phyloP scores from a whole-genome alignment of 2,113 vertebrate species.

The Cathartes aura region DNA sequence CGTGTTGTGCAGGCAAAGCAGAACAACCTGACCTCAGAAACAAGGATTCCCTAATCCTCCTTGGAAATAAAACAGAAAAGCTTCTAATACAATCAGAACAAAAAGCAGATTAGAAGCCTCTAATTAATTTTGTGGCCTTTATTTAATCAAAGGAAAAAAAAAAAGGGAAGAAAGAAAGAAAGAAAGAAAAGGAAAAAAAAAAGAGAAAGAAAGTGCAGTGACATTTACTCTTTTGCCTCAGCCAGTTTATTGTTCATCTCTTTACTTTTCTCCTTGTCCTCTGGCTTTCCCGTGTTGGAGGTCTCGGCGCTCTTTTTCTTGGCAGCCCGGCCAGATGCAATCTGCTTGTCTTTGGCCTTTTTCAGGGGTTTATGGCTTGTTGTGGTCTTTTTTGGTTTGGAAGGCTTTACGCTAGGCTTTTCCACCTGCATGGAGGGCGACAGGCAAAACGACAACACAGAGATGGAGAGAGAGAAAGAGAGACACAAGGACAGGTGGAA shows the following conservation, averaged over 20 bases:
- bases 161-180: not conserved
- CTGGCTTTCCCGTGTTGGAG: constrained; percentile 75
- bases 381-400: constrained; percentile 93
- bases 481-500: constrained; percentile 62
- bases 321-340: constrained; percentile 78
- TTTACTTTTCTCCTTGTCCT: constrained; percentile 96
- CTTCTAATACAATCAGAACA: constrained; percentile 72
- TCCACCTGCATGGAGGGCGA: constrained; percentile 84
- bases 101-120: constrained; percentile 82
- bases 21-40: constrained; percentile 54
- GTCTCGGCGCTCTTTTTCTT: constrained; percentile 89
- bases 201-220: constrained; percentile 83
- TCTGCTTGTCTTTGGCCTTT: constrained; percentile 97
- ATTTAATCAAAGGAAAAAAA: constrained; percentile 52
- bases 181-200: not conserved
- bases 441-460: constrained; percentile 41
- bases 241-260: constrained; percentile 99
- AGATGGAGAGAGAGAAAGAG: not conserved
- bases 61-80: constrained; percentile 69
- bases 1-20: constrained; percentile 48
- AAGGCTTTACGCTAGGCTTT: constrained; percentile 85
- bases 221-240: constrained; percentile 99
- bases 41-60: constrained; percentile 63
- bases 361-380: constrained; percentile 87
- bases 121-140: constrained; percentile 93